phyloP scores from a whole-genome alignment of 2,113 vertebrate species.

The Salvelinus sp. region DNA sequence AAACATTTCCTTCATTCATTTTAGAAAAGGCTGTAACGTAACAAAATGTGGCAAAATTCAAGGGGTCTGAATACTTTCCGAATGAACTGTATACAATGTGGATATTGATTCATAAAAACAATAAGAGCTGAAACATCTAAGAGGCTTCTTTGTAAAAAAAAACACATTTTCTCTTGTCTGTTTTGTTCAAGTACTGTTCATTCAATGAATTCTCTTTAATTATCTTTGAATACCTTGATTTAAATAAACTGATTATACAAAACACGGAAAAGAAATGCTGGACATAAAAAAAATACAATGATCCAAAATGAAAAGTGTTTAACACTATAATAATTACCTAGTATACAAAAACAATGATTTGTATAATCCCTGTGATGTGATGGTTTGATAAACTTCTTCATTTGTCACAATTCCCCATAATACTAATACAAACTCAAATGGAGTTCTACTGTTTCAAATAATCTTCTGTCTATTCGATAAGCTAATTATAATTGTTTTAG shows the following conservation, averaged over 20 bases:
- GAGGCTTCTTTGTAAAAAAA: not conserved
- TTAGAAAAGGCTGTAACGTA: no score
- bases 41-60: no score
- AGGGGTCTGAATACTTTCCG: no score
- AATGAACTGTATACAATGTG: slow-evolving; percentile 5
- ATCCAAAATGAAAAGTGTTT: slow-evolving; percentile 9
- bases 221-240: slow-evolving; percentile 12
- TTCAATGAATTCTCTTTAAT: no score
- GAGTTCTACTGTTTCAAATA: not conserved
- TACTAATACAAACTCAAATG: not conserved
- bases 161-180: not conserved
- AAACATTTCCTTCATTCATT: no score
- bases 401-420: not conserved
- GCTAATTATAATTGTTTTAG: not conserved
- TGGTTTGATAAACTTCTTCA: not conserved
- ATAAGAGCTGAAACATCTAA: slow-evolving; percentile 5
- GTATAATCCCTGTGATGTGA: slow-evolving; percentile 3
- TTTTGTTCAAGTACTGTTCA: not conserved
- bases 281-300: slow-evolving; percentile 3
- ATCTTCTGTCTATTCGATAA: not conserved
- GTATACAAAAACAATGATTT: not conserved
- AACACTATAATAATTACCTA: not conserved
- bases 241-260: slow-evolving; percentile 17
- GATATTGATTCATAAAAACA: slow-evolving; percentile 26
- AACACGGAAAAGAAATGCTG: slow-evolving; percentile 22